Evolutionary conservation across 2,888 invertebrate species (phyloP).

Genomic region (Tiphia femorata): DNA sequence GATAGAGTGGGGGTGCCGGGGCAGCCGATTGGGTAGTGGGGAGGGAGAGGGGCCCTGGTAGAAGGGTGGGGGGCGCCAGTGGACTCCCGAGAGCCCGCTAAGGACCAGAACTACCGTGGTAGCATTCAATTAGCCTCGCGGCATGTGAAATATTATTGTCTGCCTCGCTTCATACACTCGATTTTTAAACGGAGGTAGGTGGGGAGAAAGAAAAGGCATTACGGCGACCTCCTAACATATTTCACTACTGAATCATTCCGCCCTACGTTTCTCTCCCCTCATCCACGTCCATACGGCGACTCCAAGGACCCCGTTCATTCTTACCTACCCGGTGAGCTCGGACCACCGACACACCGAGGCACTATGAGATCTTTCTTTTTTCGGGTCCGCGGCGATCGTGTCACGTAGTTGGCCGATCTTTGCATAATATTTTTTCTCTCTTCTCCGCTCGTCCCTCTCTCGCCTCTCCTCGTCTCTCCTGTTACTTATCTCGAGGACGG

Average conservation of each 20-base stretch:
- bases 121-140: conserved; percentile 68
- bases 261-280: conserved; percentile 4
- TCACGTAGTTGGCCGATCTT: too few species aligned
- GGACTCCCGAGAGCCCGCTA: conserved; percentile 46
- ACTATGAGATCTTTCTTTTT: too few species aligned
- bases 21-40: conserved; percentile 1
- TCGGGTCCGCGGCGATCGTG: too few species aligned
- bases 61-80: not conserved
- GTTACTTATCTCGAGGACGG: not conserved
- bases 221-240: conserved; percentile 52
- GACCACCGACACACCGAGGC: conserved; percentile 19
- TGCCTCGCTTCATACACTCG: conserved; percentile 52
- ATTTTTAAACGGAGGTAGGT: conserved; percentile 53
- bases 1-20: not conserved
- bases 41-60: conserved; percentile 10
- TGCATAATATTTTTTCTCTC: not conserved
- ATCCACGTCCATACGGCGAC: too few species aligned
- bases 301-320: too few species aligned
- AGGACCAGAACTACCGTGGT: conserved; percentile 65
- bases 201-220: conserved; percentile 49
- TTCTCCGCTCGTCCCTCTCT: not conserved
- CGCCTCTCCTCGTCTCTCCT: not conserved
- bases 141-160: conserved; percentile 65
- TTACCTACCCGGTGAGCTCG: too few species aligned
- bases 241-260: conserved; percentile 54